phyloP scores from a whole-genome alignment of 23 tunicate species.

The Styela plicata region DNA sequence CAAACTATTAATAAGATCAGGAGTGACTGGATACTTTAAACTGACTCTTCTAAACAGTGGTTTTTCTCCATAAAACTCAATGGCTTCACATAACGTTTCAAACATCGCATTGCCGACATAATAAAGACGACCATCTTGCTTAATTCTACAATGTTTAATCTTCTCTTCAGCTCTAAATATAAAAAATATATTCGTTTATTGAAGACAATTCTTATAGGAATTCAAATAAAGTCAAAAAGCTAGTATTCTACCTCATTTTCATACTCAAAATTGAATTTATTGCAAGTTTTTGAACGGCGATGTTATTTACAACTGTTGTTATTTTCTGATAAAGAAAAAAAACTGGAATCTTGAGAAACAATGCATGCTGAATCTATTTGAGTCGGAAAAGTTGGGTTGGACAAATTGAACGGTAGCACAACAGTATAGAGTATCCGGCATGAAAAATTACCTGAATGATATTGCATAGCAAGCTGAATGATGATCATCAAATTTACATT shows the following conservation, averaged over 20 bases:
- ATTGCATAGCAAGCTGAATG: constrained; percentile 49
- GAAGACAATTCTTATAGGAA: too few species aligned
- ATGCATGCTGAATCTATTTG: too few species aligned
- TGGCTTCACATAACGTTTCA: constrained; percentile 67
- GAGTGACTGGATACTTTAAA: constrained; percentile 59
- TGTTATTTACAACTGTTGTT: too few species aligned
- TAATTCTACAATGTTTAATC: constrained; percentile 87
- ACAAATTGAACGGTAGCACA: too few species aligned
- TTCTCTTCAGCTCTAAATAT: constrained; percentile 59
- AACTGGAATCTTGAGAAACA: too few species aligned
- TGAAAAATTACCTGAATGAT: constrained; percentile 58
- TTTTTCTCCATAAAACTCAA: constrained; percentile 60
- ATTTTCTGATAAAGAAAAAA: too few species aligned
- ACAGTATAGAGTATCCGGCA: too few species aligned
- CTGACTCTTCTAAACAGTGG: constrained; percentile 61
- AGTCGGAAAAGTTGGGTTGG: too few species aligned
- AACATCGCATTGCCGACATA: constrained; percentile 82
- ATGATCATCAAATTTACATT: constrained; percentile 41
- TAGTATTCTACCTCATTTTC: too few species aligned
- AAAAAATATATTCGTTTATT: background rate
- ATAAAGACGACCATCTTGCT: constrained; percentile 63
- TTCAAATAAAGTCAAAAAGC: too few species aligned
- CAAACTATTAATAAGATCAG: constrained; percentile 38
- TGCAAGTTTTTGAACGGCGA: too few species aligned
- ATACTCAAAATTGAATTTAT: too few species aligned